phyloP scores from a whole-genome alignment of 2,888 invertebrate genomes.

The Limulus polyphemus region DNA sequence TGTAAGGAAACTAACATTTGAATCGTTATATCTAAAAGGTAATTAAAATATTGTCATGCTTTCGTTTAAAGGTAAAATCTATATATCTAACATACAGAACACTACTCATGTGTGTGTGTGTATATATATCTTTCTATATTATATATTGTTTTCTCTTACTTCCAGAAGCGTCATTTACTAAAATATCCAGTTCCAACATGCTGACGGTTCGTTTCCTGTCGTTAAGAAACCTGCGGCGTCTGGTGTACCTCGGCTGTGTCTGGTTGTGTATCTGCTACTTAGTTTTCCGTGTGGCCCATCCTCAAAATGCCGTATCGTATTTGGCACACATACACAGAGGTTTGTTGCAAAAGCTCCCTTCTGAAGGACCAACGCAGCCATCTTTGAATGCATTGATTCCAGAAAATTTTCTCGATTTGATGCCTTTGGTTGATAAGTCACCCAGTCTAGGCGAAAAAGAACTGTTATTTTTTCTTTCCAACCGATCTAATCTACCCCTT shows the following conservation, averaged over 20 bases:
- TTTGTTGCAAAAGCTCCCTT: conserved; percentile 18
- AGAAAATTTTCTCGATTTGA: conserved; percentile 10
- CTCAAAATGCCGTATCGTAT: conserved; percentile 18
- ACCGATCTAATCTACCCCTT: conserved; percentile 65
- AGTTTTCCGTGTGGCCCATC: conserved; percentile 24
- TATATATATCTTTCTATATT: no score
- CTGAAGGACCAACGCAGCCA: neutral
- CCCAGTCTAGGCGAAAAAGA: conserved; percentile 51
- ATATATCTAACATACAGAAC: no score
- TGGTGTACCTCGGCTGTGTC: conserved; percentile 25
- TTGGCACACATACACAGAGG: conserved; percentile 22
- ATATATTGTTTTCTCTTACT: no score
- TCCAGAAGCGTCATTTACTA: no score
- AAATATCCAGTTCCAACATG: no score
- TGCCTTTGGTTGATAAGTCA: conserved; percentile 44
- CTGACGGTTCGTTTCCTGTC: no score
- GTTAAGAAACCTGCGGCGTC: conserved; percentile 1
- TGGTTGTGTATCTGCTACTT: conserved; percentile 28
- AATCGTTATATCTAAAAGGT: no score
- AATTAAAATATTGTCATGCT: no score
- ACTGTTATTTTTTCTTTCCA: conserved; percentile 20
- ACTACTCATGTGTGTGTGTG: no score
- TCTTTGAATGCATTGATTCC: neutral
- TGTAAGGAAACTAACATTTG: no score
- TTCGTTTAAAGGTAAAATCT: no score